Evolutionary conservation across 2,888 invertebrate species (phyloP).

Genomic region (Carabus problematicus): DNA sequence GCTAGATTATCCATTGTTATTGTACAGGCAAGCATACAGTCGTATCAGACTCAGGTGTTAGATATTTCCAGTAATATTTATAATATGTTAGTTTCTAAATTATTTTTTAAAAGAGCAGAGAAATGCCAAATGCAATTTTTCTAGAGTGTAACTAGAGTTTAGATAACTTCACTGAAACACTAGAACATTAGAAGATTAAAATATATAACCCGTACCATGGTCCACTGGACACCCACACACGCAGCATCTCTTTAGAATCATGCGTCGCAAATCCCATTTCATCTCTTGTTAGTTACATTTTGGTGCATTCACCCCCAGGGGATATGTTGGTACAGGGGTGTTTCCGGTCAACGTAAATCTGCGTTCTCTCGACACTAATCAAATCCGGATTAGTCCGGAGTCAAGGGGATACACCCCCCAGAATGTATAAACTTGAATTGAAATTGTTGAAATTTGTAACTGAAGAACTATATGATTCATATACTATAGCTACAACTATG

Average conservation of each 20-base stretch:
- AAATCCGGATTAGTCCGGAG: conserved; percentile 33
- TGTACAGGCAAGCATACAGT: too few relatives aligned
- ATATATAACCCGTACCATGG: neutral
- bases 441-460: neutral
- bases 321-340: conserved; percentile 25
- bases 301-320: conserved; percentile 19
- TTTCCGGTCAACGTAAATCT: conserved; percentile 32
- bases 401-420: neutral
- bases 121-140: too few relatives aligned
- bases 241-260: conserved; percentile 1
- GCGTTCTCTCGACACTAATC: conserved; percentile 31
- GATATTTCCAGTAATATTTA: too few relatives aligned
- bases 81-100: too few relatives aligned
- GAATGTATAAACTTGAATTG: too few relatives aligned
- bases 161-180: neutral
- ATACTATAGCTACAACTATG: too few relatives aligned
- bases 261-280: neutral
- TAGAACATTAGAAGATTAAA: neutral
- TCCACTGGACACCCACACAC: neutral
- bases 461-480: neutral
- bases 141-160: too few relatives aligned
- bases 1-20: too few relatives aligned
- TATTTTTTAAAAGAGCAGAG: too few relatives aligned
- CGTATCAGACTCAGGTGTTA: too few relatives aligned
- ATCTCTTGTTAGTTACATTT: conserved; percentile 36